These are phyloP conservation scores for Micronisus gabar DNA, from an alignment of 2,113 vertebrate genomes.

Conservation along the genomic window DNA sequence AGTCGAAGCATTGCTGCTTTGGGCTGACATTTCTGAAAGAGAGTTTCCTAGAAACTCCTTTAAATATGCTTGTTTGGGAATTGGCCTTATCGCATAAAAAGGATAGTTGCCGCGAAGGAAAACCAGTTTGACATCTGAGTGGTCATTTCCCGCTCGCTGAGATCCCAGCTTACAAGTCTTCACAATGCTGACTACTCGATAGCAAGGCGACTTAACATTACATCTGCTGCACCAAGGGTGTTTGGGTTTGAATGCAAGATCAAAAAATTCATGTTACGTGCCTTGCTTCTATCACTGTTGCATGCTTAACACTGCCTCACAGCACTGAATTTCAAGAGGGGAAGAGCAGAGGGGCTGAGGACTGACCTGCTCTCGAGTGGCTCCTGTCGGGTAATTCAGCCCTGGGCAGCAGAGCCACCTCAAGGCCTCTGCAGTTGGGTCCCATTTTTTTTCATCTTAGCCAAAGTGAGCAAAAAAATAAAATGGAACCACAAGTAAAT, in stretches of 20 bases:
- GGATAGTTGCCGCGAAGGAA: background rate
- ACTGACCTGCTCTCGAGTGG: fast-evolving
- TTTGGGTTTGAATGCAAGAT: background rate
- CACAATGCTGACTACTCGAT: fast-evolving
- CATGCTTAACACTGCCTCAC: background rate
- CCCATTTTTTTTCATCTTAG: background rate
- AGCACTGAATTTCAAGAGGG: background rate
- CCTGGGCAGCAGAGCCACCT: background rate
- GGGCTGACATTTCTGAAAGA: background rate
- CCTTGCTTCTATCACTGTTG: background rate
- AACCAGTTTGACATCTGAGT: background rate
- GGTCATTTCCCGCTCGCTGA: background rate
- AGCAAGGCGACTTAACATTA: fast-evolving
- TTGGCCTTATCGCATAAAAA: background rate
- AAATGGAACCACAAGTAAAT: background rate
- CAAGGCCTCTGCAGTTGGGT: background rate
- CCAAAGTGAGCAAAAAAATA: background rate
- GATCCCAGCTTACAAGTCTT: background rate
- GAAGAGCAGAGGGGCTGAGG: background rate
- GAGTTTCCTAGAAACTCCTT: background rate
- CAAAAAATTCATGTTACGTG: background rate
- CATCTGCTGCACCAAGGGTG: background rate
- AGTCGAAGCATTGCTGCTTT: background rate
- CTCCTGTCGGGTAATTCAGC: background rate
- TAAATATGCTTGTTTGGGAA: background rate